Conservation (phyloP, 2,797 vertebrate genomes). For the Lepilemur septentrionalis region DNA sequence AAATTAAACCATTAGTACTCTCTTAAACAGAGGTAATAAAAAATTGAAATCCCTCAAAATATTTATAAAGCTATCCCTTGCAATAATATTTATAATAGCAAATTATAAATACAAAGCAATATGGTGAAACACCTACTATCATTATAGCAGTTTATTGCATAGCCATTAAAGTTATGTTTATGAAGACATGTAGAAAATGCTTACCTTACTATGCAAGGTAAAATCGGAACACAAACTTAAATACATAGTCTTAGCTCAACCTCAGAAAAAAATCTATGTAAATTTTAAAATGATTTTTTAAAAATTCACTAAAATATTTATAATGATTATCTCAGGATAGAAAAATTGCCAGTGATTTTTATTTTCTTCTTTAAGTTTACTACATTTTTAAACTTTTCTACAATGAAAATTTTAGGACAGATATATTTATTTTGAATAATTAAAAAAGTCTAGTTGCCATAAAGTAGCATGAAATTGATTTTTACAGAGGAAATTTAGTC, state of each 20-base stretch:
- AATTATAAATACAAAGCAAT: background rate
- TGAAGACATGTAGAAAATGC: background rate
- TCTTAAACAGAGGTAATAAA: background rate
- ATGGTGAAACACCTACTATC: background rate
- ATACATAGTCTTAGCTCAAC: background rate
- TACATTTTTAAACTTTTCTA: background rate
- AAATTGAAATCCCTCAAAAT: background rate
- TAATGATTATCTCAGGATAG: background rate
- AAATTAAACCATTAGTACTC: background rate
- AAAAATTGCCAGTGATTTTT: background rate
- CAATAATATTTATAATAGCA: background rate
- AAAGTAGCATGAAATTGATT: background rate
- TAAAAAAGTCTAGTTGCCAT: background rate
- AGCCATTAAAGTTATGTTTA: background rate
- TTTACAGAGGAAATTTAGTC: background rate
- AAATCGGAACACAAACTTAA: background rate
- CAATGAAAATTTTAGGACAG: background rate
- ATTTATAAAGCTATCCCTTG: background rate
- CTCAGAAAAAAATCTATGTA: background rate
- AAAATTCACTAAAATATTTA: background rate
- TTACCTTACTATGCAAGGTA: background rate
- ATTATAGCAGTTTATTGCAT: background rate
- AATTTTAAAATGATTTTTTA: background rate
- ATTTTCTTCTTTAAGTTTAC: slow-evolving; percentile 7
- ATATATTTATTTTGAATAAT: background rate